Evolutionary conservation across 1,140 invertebrate species (phyloP).

Genomic region (Rhizoglyphus robini): DNA sequence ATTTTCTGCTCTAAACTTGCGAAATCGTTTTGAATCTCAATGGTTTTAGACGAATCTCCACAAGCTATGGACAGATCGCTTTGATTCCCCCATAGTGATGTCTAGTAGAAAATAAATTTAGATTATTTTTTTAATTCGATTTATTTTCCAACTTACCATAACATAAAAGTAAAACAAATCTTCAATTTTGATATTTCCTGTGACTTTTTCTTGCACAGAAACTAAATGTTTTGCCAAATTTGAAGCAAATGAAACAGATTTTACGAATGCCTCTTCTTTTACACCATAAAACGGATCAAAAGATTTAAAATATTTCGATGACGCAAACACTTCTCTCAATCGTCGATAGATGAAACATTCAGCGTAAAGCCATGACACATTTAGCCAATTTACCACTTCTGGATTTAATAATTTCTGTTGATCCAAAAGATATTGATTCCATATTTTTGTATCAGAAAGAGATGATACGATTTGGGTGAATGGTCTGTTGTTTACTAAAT

Average conservation of each 20-base stretch:
- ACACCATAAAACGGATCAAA: constrained; percentile 64
- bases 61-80: constrained; percentile 75
- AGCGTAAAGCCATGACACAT: constrained; percentile 64
- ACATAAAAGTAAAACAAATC: background rate
- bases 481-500: constrained; percentile 76
- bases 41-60: constrained; percentile 47
- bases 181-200: background rate
- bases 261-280: constrained; percentile 49
- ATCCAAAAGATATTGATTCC: constrained; percentile 45
- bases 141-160: constrained; percentile 1
- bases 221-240: constrained; percentile 8
- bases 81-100: constrained; percentile 49
- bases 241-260: constrained; percentile 29
- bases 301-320: constrained; percentile 41
- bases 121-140: background rate
- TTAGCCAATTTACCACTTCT: constrained; percentile 52
- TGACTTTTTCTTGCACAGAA: background rate
- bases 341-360: constrained; percentile 87
- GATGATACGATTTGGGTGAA: constrained; percentile 38
- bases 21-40: constrained; percentile 45
- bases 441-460: constrained; percentile 41
- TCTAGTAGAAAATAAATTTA: constrained; percentile 25
- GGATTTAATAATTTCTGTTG: constrained; percentile 31
- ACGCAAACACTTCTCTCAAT: constrained; percentile 57
- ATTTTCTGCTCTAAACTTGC: constrained; percentile 50